Evolutionary conservation across 2,797 vertebrate species (phyloP).

Genomic region (Nannoperca australis): DNA sequence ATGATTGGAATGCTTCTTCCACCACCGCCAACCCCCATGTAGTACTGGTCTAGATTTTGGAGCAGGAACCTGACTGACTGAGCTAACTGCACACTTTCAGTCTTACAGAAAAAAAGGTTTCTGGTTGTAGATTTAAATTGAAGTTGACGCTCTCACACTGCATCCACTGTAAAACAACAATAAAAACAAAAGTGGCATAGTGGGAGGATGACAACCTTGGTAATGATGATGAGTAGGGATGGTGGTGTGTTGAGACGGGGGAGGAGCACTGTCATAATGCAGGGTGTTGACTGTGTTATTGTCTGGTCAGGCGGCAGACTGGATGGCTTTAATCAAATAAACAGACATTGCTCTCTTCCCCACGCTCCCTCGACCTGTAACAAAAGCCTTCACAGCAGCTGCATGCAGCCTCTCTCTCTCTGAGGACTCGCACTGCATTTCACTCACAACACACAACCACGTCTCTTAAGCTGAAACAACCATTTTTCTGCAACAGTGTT

Average conservation of each 20-base stretch:
- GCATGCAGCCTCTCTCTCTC: neutral
- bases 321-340: slow-evolving; percentile 38
- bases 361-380: neutral
- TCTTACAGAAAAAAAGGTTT: neutral
- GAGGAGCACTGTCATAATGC: slow-evolving; percentile 21
- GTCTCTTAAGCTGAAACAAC: neutral
- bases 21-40: too few species aligned
- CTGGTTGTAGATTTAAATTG: neutral
- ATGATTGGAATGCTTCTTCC: neutral
- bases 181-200: neutral
- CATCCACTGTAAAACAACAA: neutral
- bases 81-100: neutral
- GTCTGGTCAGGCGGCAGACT: slow-evolving; percentile 35
- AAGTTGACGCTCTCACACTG: neutral
- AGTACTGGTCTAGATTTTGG: too few species aligned
- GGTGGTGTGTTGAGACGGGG: slow-evolving; percentile 2
- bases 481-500: neutral
- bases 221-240: neutral
- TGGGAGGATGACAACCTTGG: neutral
- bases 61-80: too few species aligned
- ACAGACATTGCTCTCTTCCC: neutral
- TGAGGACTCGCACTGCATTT: neutral
- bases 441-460: neutral
- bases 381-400: slow-evolving; percentile 19
- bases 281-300: slow-evolving; percentile 36